Evolutionary conservation across 2,888 invertebrate species (phyloP).

Genomic region (Cryptocephalus moraei): DNA sequence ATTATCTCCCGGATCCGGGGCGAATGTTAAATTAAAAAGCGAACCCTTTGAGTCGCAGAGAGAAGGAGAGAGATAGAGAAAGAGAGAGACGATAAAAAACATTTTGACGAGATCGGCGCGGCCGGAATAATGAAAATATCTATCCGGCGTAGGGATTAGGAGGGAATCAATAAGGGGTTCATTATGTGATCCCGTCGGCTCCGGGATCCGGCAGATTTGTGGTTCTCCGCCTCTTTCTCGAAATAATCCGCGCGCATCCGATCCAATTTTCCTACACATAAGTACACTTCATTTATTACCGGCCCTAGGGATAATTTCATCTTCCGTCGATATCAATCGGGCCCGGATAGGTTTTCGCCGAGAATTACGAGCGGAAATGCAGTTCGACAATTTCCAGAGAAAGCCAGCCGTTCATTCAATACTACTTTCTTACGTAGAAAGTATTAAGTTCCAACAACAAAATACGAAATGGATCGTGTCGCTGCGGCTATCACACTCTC

Average conservation of each 20-base stretch:
- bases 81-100: conserved; percentile 8
- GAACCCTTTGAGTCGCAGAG: no score
- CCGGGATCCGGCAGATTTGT: conserved; percentile 26
- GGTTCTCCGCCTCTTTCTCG: conserved; percentile 20
- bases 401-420: no score
- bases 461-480: no score
- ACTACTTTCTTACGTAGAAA: no score
- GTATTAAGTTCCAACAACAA: no score
- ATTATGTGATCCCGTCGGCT: conserved; percentile 25
- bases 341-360: no score
- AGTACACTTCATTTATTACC: conserved; percentile 32
- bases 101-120: conserved; percentile 9
- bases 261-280: conserved; percentile 33
- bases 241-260: conserved; percentile 27
- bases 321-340: no score
- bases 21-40: conserved; percentile 7
- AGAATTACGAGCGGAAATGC: no score
- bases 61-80: no score
- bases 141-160: conserved; percentile 24
- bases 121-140: conserved; percentile 23
- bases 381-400: no score
- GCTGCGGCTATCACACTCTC: no score
- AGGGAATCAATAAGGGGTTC: conserved; percentile 30
- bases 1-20: not conserved
- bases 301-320: conserved; percentile 12